phyloP scores from a whole-genome alignment of 2,888 invertebrate species.

The Meiosimyza platycephala region DNA sequence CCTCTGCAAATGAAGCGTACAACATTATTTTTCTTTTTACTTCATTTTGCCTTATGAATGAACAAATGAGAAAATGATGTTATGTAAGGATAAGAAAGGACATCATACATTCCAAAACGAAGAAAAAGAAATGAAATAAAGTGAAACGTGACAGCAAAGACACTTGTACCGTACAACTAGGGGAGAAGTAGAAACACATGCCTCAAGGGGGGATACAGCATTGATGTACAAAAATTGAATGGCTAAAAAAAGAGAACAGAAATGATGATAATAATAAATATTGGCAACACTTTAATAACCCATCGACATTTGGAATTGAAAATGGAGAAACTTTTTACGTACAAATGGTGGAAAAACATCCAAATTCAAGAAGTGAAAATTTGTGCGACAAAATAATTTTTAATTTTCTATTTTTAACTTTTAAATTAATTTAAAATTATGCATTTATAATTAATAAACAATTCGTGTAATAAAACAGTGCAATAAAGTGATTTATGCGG shows the following conservation, averaged over 20 bases:
- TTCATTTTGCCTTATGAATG: not conserved
- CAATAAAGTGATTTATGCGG: too few relatives aligned
- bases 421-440: too few relatives aligned
- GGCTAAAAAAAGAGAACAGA: not conserved
- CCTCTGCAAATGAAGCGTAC: conserved; percentile 27
- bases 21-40: not conserved
- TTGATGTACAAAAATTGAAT: not conserved
- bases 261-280: conserved; percentile 4
- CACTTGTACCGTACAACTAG: not conserved
- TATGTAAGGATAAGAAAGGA: conserved; percentile 35
- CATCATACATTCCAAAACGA: not conserved
- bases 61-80: conserved; percentile 29
- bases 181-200: not conserved
- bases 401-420: too few relatives aligned
- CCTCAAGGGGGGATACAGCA: not conserved
- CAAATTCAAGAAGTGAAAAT: too few relatives aligned
- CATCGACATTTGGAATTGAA: conserved; percentile 6
- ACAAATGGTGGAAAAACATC: not conserved
- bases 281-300: conserved; percentile 32
- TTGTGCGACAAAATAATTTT: too few relatives aligned
- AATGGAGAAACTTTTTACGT: not conserved
- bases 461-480: too few relatives aligned
- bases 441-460: too few relatives aligned
- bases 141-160: conserved; percentile 14
- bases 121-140: conserved; percentile 7